Evolutionary conservation across 1,140 invertebrate species (phyloP).

Genomic region (Drosophila asahinai): DNA sequence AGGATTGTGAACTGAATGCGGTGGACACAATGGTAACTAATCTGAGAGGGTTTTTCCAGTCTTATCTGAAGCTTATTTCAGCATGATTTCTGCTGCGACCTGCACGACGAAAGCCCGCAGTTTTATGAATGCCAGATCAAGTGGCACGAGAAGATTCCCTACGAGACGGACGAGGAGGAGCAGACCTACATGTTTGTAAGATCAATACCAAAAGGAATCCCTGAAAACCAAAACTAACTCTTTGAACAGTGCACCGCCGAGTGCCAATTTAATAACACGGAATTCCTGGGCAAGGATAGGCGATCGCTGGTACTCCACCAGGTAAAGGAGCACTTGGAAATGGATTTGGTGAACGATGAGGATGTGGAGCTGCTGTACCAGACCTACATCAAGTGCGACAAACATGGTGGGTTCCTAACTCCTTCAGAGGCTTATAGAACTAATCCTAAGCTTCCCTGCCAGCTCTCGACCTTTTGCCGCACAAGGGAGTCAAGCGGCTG

Average conservation of each 20-base stretch:
- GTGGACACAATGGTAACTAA: constrained; percentile 59
- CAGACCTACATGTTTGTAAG: constrained; percentile 67
- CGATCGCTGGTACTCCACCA: constrained; percentile 39
- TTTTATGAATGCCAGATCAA: constrained; percentile 56
- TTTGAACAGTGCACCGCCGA: constrained; percentile 57
- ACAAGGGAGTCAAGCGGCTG: constrained; percentile 42
- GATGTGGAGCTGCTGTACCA: constrained; percentile 52
- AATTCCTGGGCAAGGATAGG: constrained; percentile 54
- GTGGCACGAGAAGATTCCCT: constrained; percentile 55
- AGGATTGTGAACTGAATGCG: constrained; percentile 61
- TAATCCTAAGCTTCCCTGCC: not conserved
- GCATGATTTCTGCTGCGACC: constrained; percentile 74
- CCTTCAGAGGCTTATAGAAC: not conserved
- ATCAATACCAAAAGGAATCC: not conserved
- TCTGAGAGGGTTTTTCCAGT: not conserved
- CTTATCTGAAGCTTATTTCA: not conserved
- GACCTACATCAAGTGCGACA: constrained; percentile 65
- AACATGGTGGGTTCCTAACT: constrained; percentile 37
- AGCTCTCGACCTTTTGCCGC: constrained; percentile 40
- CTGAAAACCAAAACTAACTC: not conserved
- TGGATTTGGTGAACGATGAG: constrained; percentile 37
- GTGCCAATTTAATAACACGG: constrained; percentile 58
- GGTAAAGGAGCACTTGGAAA: constrained; percentile 52
- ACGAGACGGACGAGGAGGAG: constrained; percentile 53
- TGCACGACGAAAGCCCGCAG: constrained; percentile 57